Evolutionary conservation across 2,797 vertebrate genomes (phyloP).

Genomic region (Lutra lutra): DNA sequence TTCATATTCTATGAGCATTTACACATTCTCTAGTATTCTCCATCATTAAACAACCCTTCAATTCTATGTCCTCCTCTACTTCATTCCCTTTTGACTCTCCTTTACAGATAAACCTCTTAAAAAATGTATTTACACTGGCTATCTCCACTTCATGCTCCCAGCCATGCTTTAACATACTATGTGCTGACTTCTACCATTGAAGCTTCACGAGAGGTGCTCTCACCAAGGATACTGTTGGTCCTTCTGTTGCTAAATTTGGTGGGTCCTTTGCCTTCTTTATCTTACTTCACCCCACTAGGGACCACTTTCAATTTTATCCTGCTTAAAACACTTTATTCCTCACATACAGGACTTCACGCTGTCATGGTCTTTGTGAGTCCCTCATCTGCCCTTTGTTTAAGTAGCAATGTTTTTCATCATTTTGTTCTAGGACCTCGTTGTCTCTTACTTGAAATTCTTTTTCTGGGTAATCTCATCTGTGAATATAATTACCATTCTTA

Average conservation of each 20-base stretch:
- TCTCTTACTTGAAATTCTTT: not conserved
- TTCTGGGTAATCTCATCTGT: not conserved
- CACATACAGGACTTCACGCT: not conserved
- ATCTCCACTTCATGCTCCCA: not conserved
- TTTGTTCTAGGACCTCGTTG: not conserved
- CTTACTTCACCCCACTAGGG: not conserved
- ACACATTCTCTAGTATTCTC: not conserved
- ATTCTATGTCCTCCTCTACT: not conserved
- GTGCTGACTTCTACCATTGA: not conserved
- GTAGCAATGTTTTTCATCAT: not conserved
- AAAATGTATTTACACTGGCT: not conserved
- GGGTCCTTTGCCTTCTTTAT: not conserved
- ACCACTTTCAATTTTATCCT: not conserved
- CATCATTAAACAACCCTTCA: not conserved
- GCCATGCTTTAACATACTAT: not conserved
- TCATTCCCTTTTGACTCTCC: constrained; percentile 20
- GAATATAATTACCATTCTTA: not conserved
- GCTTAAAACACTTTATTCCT: not conserved
- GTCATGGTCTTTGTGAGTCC: not conserved
- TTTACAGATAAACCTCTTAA: not conserved
- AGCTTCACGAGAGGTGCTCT: not conserved
- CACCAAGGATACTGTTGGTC: not conserved
- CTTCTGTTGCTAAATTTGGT: not conserved
- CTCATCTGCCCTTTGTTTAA: not conserved
- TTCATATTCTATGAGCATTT: not conserved